These are phyloP conservation scores for Irena cyanogastra DNA, from an alignment of 2,113 vertebrate species.

Conservation along the genomic window DNA sequence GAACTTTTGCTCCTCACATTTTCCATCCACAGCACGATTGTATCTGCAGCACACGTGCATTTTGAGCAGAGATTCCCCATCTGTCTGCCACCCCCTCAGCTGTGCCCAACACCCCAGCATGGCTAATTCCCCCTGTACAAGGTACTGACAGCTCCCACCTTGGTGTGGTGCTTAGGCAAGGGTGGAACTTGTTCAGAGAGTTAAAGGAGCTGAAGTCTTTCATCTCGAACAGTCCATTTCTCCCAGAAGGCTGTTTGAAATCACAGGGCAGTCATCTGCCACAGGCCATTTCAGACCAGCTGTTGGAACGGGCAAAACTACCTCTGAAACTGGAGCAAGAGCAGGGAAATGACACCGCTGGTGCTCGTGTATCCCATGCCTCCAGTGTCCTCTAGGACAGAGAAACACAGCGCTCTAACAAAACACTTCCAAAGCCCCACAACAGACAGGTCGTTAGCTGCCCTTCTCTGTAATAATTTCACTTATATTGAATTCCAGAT, in stretches of 20 bases:
- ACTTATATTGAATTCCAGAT: conserved; percentile 29
- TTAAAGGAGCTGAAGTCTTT: neutral
- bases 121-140: neutral
- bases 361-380: neutral
- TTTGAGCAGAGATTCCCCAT: neutral
- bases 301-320: neutral
- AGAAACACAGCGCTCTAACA: neutral
- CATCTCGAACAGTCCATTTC: neutral
- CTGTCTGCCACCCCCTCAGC: neutral
- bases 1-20: too few species aligned
- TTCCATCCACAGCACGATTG: neutral
- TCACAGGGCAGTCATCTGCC: neutral
- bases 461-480: conserved; percentile 17
- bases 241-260: conserved; percentile 6
- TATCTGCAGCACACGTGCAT: neutral
- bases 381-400: neutral
- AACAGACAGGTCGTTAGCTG: conserved; percentile 21
- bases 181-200: neutral
- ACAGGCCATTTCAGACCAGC: conserved; percentile 24
- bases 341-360: neutral
- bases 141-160: accelerated
- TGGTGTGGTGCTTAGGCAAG: neutral
- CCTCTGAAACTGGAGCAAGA: neutral
- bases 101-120: neutral
- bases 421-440: neutral